Base-by-base conservation (phyloP, 2,797 vertebrate genomes). In the Caiman crocodilus region DNA sequence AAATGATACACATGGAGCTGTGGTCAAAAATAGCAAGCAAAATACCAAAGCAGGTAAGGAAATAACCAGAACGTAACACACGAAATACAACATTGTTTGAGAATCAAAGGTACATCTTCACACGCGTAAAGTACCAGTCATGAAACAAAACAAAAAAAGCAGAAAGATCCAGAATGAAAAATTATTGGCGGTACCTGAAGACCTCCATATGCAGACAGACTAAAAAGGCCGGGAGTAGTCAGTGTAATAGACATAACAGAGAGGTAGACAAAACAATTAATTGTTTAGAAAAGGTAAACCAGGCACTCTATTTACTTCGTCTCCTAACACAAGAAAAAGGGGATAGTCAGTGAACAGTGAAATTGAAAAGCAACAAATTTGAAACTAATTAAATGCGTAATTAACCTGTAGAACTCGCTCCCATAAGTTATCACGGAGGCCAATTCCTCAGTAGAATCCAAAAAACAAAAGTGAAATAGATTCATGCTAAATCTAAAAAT, bases 301-400 rank as follows among this genome's bases (percentile, higher is more conserved):
- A n/a, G 74, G 69, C 85, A 80, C 92, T 85, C 83, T 90, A 92
- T 92, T 92, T 92, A 94, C 92, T 93, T 78, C 78, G 88, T 83
- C 90, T 92, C 92, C 85, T 83, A 94, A 94, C 50, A 93, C 74
- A 84, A 90, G 90, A 94, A 59, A 15, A 10, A 94, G 83, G 82
- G 92, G 90, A 91, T 81, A 94, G 30, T 96, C 96, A 97, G 55
- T 94, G 97, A 97, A 97, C 95, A 96, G 96, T 96, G 96, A 97
- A 97, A 97, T 96, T 97, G 96, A 96, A 97, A 96, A 96, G 94
- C 93, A 94, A 95, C 95, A 97, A 95, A 96, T 96, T 91, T 92
- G 94, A 93, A 96, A 96, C 95, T 89, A 95, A 96, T 97, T 96
- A 97, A 97, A 97, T 93, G 95, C 94, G 92, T 94, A 93, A 96